These are phyloP conservation scores for Microhierax caerulescens DNA, from an alignment of 2,797 vertebrate species.

Conservation along the genomic window DNA sequence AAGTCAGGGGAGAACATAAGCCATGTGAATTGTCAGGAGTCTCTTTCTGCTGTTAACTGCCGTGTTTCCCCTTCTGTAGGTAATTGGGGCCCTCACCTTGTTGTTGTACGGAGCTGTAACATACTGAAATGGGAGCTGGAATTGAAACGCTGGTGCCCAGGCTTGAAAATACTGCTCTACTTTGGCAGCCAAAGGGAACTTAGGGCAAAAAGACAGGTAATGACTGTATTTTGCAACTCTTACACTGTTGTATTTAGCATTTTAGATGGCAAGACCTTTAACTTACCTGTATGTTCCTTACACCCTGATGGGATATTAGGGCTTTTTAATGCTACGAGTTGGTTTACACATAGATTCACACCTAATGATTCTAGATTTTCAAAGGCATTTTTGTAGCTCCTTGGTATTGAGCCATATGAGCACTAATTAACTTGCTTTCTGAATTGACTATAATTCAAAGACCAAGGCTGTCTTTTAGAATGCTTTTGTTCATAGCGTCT, in stretches of 20 bases:
- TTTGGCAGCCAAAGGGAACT: slow-evolving; percentile 90
- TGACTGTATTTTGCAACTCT: not conserved
- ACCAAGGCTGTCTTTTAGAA: not conserved
- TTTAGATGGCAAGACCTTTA: not conserved
- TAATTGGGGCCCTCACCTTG: slow-evolving; percentile 96
- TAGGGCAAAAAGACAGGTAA: slow-evolving; percentile 89
- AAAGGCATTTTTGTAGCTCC: not conserved
- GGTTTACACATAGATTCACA: not conserved
- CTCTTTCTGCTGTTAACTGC: not conserved
- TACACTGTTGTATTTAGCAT: not conserved
- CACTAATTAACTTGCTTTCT: not conserved
- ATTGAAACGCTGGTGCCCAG: slow-evolving; percentile 97
- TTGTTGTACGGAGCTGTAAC: slow-evolving; percentile 92
- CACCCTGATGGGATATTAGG: not conserved
- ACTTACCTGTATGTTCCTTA: not conserved
- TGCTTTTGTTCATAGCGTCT: not conserved
- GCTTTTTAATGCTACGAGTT: not conserved
- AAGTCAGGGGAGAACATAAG: not conserved
- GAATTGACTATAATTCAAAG: not conserved
- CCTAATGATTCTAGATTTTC: not conserved
- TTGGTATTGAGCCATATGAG: not conserved
- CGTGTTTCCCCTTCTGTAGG: slow-evolving; percentile 72
- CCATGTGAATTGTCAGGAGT: not conserved
- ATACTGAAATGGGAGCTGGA: slow-evolving; percentile 95
- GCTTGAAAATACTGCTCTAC: slow-evolving; percentile 92